Percentiles rank a stretch among this genome's conserved stretches.
These are phyloP conservation scores for Cygnus buccinator DNA, from an alignment of 2,113 vertebrate species.

Conservation along the genomic window DNA sequence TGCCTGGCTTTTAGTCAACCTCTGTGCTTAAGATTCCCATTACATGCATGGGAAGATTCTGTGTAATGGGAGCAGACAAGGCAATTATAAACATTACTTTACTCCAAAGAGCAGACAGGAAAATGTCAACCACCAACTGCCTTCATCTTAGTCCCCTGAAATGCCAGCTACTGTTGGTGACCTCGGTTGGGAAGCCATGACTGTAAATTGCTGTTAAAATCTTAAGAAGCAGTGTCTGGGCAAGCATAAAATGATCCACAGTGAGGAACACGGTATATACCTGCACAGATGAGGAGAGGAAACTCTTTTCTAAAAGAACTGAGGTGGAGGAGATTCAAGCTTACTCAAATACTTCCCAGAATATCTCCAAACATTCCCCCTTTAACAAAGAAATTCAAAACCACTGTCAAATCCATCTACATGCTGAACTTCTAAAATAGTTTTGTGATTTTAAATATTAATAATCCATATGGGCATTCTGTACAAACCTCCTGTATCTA, in stretches of 20 bases:
- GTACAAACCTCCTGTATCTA: neutral
- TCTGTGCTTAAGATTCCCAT: neutral
- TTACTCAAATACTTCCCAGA: slow-evolving; percentile 19
- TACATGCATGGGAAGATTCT: neutral
- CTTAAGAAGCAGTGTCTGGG: neutral
- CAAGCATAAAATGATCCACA: neutral
- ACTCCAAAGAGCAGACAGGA: neutral
- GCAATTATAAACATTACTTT: neutral
- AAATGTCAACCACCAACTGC: neutral
- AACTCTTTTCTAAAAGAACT: slow-evolving; percentile 3
- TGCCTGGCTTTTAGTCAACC: neutral
- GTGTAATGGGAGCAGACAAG: neutral
- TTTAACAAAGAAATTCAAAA: slow-evolving; percentile 31
- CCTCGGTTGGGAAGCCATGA: neutral
- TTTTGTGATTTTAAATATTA: neutral
- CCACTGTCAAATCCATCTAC: neutral
- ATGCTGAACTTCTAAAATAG: neutral
- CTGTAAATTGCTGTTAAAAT: neutral
- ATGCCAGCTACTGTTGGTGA: neutral
- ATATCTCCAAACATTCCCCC: neutral
- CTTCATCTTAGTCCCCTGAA: neutral
- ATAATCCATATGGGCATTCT: neutral
- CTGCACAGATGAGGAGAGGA: neutral
- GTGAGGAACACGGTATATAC: neutral
- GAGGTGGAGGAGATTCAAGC: neutral